Evolutionary conservation across 2,888 invertebrate species (phyloP), one percentile per base, ranked within the genome.

Genomic region (Melieria omissa): DNA sequence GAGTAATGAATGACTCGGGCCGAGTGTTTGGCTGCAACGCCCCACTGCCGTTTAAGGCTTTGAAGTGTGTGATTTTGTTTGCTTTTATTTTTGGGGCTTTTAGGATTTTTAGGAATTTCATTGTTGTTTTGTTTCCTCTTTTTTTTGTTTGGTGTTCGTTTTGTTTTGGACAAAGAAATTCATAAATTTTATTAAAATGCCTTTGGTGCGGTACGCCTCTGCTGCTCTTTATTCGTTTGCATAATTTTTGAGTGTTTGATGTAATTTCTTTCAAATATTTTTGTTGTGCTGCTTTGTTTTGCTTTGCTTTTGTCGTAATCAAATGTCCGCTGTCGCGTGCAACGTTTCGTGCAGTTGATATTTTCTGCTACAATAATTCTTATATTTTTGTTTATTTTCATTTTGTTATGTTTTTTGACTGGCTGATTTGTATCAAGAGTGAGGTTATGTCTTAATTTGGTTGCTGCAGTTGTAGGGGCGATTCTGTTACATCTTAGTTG

Each of bases 1-100:
- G 71, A 66, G 57, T 63, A 71, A 71, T 66, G 62, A 66, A 71
- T 62, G 71, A 66, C 62, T 71, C 45, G 58, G 41, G 58, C 65
- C 52, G 55, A 55, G 63, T 69, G 69, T 69, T 69, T 63, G 54
- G 69, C 5, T n/a, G 69, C 55, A 69, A 69, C 69, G 69, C 69
- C 69, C 69, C 69, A 47, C 62, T 63, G 55, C 63, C 62, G 54
- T 69, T 69, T 63, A 69, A 69, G 55, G 69, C 63, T 63, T 62
- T 69, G 47, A 52, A 6, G 14, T 52, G 52, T 14, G 52, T 14
- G 12, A n/a, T n/a, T 8, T 6, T 52, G 49, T 52, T 41, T 52
- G 16, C 16, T 7, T 46, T 45, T 63, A 4, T 45, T 63, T 63
- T n/a, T 5, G 62, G 9, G 45, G 45, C 9, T 47, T 63, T 63